Evolutionary conservation across 2,797 vertebrate species (phyloP).

Genomic region (Prionace glauca): DNA sequence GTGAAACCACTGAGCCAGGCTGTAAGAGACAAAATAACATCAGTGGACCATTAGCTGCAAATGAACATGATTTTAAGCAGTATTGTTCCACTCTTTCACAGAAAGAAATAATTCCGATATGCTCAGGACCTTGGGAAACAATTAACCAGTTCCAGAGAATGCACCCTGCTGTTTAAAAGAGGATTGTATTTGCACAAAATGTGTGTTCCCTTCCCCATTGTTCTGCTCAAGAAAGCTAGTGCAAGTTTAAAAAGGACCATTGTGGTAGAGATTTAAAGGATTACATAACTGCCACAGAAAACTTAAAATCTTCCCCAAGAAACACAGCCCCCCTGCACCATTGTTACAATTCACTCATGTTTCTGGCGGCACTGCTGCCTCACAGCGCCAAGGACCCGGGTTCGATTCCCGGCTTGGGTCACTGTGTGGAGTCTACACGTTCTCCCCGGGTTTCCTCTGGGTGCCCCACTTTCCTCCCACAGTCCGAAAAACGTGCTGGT

Average conservation of each 20-base stretch:
- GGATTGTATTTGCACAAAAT: not conserved
- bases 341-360: not conserved
- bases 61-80: not conserved
- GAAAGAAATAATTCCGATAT: not conserved
- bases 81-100: not conserved
- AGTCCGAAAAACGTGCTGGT: no score
- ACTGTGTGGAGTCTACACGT: no score
- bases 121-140: not conserved
- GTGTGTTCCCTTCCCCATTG: not conserved
- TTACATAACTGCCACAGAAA: not conserved
- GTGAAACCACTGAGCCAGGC: slow-evolving; percentile 87
- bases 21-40: slow-evolving; percentile 48
- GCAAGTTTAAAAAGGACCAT: not conserved
- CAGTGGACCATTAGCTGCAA: not conserved
- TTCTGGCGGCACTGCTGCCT: not conserved
- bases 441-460: no score
- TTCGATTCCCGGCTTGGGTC: no score
- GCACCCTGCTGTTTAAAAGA: not conserved
- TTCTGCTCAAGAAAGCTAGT: not conserved
- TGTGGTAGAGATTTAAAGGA: not conserved
- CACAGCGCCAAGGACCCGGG: no score
- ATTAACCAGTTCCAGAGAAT: not conserved
- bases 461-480: no score
- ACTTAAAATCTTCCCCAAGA: not conserved
- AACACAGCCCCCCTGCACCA: not conserved